These are phyloP conservation scores for Aviceda subcristata DNA, from an alignment of 2,113 vertebrate species.

Conservation along the genomic window DNA sequence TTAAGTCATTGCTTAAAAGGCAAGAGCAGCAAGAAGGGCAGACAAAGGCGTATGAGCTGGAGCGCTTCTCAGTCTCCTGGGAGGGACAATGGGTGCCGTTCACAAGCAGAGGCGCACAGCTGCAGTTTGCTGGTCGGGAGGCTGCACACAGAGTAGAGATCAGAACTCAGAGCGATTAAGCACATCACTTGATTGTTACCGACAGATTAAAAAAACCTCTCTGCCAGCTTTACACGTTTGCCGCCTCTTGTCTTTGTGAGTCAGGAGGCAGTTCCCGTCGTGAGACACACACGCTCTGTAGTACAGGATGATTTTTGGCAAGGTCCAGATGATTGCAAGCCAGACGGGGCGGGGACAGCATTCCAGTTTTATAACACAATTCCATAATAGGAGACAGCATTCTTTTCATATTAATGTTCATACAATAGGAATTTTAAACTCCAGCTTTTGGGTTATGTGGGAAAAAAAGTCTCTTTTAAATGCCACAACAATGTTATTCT, in stretches of 20 bases:
- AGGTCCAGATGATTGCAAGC: background rate
- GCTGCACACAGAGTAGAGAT: background rate
- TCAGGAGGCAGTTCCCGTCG: conserved; percentile 50
- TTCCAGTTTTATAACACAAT: conserved; percentile 79
- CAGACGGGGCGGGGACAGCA: conserved; percentile 69
- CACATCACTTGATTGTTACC: background rate
- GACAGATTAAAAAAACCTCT: conserved; percentile 10
- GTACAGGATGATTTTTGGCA: conserved; percentile 64
- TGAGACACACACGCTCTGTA: conserved; percentile 5
- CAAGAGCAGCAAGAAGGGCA: conserved; percentile 4
- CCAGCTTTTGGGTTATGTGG: background rate
- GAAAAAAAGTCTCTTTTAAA: background rate
- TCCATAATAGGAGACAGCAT: conserved; percentile 71
- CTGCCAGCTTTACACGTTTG: conserved; percentile 19
- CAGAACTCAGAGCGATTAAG: conserved; percentile 9
- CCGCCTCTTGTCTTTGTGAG: conserved; percentile 20
- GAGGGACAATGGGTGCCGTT: conserved; percentile 40
- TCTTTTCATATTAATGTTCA: conserved; percentile 74
- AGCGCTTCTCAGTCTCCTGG: conserved; percentile 27
- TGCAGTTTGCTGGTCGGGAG: background rate
- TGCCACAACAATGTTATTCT: background rate
- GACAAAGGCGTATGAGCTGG: conserved; percentile 32
- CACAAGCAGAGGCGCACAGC: conserved; percentile 11
- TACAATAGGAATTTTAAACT: conserved; percentile 61
- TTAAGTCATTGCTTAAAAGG: background rate